These are phyloP conservation scores for Thecocarcelia acutangulata DNA, from an alignment of 2,888 invertebrate species.

Conservation along the genomic window DNA sequence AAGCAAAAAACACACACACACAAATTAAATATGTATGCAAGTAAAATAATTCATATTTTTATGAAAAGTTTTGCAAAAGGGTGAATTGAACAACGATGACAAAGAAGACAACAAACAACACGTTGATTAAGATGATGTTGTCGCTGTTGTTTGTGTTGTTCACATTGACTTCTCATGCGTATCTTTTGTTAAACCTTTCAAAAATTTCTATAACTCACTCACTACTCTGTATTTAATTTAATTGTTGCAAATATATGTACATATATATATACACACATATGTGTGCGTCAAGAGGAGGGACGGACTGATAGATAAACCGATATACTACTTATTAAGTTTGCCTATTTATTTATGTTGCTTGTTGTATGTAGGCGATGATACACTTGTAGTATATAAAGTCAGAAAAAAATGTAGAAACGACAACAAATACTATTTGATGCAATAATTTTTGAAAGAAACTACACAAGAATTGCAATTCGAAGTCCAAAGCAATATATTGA, in stretches of 20 bases:
- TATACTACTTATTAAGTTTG: too few species aligned
- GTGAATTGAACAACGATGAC: slow-evolving; percentile 33
- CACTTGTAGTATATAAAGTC: too few species aligned
- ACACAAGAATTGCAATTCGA: too few species aligned
- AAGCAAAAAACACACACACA: background rate
- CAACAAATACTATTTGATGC: too few species aligned
- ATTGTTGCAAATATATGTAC: slow-evolving; percentile 31
- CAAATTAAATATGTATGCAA: too few species aligned
- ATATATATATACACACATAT: slow-evolving; percentile 9
- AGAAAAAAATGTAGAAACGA: too few species aligned
- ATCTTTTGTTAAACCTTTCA: slow-evolving; percentile 47
- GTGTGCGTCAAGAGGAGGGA: background rate
- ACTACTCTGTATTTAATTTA: slow-evolving; percentile 33
- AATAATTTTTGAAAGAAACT: too few species aligned
- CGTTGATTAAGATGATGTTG: slow-evolving; percentile 19
- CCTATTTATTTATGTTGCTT: too few species aligned
- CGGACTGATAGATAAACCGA: slow-evolving; percentile 8
- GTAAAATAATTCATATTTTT: slow-evolving; percentile 32
- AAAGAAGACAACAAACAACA: background rate
- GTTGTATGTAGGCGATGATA: too few species aligned
- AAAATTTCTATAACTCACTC: slow-evolving; percentile 35
- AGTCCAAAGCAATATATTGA: background rate
- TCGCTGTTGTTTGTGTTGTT: slow-evolving; percentile 1
- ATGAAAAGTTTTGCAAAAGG: slow-evolving; percentile 10
- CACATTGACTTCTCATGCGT: slow-evolving; percentile 56